These are phyloP conservation scores for Drosophila murphyi DNA, from an alignment of 1,140 invertebrate genomes.

Conservation along the genomic window DNA sequence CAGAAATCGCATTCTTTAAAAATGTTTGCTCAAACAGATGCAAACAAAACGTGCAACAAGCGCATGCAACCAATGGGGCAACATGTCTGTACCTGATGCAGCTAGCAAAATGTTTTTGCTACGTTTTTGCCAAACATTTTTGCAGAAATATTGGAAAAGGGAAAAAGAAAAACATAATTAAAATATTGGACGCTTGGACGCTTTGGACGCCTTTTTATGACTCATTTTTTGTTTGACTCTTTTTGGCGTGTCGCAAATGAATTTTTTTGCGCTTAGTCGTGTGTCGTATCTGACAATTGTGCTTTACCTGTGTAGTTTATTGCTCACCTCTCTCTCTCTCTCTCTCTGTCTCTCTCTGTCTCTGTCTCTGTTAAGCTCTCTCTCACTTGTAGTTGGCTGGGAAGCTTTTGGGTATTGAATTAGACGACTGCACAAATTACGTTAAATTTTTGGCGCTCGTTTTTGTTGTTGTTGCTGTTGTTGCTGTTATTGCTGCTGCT, in stretches of 20 bases:
- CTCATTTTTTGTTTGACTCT: conserved; percentile 36
- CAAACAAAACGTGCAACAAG: conserved; percentile 5
- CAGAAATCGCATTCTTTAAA: background rate
- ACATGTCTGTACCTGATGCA: background rate
- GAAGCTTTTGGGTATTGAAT: conserved; percentile 76
- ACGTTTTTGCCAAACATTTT: conserved; percentile 17
- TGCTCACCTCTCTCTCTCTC: conserved; percentile 13
- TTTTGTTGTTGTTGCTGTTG: conserved; percentile 56
- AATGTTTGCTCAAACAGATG: background rate
- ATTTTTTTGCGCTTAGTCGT: conserved; percentile 56
- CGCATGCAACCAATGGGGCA: background rate
- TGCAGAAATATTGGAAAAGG: background rate
- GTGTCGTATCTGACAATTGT: conserved; percentile 55
- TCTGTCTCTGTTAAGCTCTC: background rate
- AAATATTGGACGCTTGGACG: conserved; percentile 37
- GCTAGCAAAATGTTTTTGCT: conserved; percentile 2
- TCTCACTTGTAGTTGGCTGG: conserved; percentile 7
- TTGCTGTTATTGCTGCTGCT: conserved; percentile 54
- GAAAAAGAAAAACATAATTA: conserved; percentile 11
- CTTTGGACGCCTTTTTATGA: conserved; percentile 40
- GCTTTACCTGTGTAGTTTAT: conserved; percentile 72
- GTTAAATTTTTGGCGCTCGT: conserved; percentile 74
- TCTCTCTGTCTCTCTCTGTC: background rate
- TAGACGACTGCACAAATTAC: conserved; percentile 77
- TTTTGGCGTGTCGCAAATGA: conserved; percentile 58